These are phyloP conservation scores for Drosophila parvula DNA, from an alignment of 1,140 invertebrate genomes.

Conservation along the genomic window DNA sequence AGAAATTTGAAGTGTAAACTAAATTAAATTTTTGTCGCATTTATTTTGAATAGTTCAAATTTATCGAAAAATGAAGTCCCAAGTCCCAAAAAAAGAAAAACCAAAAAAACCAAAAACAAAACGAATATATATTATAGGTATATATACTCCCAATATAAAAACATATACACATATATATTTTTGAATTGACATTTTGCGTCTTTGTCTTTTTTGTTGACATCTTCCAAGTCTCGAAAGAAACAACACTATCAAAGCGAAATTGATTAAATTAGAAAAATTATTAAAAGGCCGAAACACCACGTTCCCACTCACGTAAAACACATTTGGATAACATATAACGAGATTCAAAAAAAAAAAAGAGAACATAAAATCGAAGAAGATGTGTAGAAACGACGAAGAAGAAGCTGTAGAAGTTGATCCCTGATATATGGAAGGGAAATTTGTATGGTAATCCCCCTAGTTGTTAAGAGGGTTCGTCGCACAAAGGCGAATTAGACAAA, in stretches of 20 bases:
- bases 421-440: slow-evolving; percentile 4
- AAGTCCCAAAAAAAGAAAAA: slow-evolving; percentile 8
- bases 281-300: slow-evolving; percentile 25
- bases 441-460: slow-evolving; percentile 38
- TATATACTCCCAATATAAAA: slow-evolving; percentile 1
- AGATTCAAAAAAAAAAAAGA: slow-evolving; percentile 1
- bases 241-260: slow-evolving; percentile 40
- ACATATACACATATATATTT: slow-evolving; percentile 45
- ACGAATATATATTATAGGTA: slow-evolving; percentile 15
- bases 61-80: slow-evolving; percentile 47
- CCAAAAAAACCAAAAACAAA: background rate
- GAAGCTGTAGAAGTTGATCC: slow-evolving; percentile 22
- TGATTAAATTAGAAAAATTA: slow-evolving; percentile 64
- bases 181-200: slow-evolving; percentile 62
- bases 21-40: slow-evolving; percentile 69
- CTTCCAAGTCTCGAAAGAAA: slow-evolving; percentile 19
- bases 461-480: slow-evolving; percentile 49
- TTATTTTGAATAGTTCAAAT: slow-evolving; percentile 73
- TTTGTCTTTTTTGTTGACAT: slow-evolving; percentile 58
- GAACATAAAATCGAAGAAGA: slow-evolving; percentile 2
- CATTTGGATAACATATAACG: slow-evolving; percentile 3
- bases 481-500: slow-evolving; percentile 52
- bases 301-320: slow-evolving; percentile 25
- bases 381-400: slow-evolving; percentile 18
- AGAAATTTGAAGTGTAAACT: slow-evolving; percentile 43